phyloP scores from a whole-genome alignment of 2,888 invertebrate genomes.

The Clivina fossor region DNA sequence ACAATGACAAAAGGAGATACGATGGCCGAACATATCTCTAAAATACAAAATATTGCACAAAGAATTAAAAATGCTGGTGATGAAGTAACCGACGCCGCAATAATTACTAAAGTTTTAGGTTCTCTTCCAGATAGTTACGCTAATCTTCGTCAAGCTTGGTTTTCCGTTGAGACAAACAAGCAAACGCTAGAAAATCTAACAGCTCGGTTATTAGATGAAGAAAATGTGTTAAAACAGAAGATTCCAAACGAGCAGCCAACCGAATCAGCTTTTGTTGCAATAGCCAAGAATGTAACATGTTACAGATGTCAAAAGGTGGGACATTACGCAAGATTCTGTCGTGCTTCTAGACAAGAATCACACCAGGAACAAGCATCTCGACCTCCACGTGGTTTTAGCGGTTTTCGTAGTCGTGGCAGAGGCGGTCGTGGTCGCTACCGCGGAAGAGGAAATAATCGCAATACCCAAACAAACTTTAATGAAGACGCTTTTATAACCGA shows the following conservation, averaged over 20 bases:
- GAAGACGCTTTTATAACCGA: conserved; percentile 5
- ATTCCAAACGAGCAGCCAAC: not conserved
- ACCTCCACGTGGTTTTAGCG: not conserved
- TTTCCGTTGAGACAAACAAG: conserved; percentile 7
- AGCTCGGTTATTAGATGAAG: conserved; percentile 13
- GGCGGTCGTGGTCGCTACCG: conserved; percentile 3
- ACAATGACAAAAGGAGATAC: conserved; percentile 1
- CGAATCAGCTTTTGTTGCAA: conserved; percentile 10
- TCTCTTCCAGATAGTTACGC: not conserved
- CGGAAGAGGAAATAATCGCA: conserved; percentile 8
- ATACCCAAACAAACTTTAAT: conserved; percentile 2
- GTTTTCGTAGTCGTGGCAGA: conserved; percentile 3
- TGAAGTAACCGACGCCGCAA: not conserved
- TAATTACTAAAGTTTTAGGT: conserved; percentile 7
- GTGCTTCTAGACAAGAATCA: too few relatives aligned
- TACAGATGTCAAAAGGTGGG: conserved; percentile 1
- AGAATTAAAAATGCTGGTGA: conserved; percentile 13
- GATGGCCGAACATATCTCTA: conserved; percentile 8
- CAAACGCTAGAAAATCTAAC: conserved; percentile 15
- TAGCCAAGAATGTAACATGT: conserved; percentile 3
- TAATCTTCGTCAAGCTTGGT: conserved; percentile 8
- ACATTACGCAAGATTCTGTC: not conserved
- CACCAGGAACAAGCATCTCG: not conserved
- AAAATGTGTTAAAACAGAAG: conserved; percentile 7
- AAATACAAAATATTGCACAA: conserved; percentile 13